A percentile compares a stretch with the other conserved stretches of the same genome.
phyloP scores from a whole-genome alignment of 1,140 invertebrate species.

The Aphelinus atriplicis region DNA sequence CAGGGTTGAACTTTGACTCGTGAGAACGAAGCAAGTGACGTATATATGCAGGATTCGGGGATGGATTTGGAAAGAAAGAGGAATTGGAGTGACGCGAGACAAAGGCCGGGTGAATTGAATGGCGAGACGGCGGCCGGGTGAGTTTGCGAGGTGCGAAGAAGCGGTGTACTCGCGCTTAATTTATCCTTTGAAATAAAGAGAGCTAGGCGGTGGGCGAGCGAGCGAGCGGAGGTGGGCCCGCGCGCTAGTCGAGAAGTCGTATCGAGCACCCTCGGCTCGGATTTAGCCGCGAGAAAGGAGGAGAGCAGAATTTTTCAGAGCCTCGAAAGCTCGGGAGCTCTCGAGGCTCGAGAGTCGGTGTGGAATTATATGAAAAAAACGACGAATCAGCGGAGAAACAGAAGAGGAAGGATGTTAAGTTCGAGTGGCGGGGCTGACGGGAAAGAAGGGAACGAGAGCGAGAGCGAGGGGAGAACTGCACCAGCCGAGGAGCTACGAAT shows the following conservation, averaged over 20 bases:
- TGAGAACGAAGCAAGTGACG: too few relatives aligned
- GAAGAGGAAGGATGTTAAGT: slow-evolving; percentile 11
- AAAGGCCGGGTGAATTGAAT: too few relatives aligned
- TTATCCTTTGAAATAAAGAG: slow-evolving; percentile 27
- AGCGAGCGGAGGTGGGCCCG: neutral
- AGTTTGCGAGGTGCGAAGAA: neutral
- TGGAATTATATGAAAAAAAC: slow-evolving; percentile 36
- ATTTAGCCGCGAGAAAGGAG: neutral
- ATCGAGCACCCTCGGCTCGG: slow-evolving; percentile 29
- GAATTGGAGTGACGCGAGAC: too few relatives aligned
- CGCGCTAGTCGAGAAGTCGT: slow-evolving; percentile 19
- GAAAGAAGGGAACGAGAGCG: neutral
- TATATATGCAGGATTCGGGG: too few relatives aligned
- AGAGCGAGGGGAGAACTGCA: neutral
- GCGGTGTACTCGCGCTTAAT: slow-evolving; percentile 19
- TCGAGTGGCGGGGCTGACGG: slow-evolving; percentile 13
- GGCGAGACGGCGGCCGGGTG: too few relatives aligned
- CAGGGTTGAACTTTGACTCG: too few relatives aligned
- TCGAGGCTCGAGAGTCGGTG: slow-evolving; percentile 6
- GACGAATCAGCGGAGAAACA: slow-evolving; percentile 12
- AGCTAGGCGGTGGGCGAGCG: neutral
- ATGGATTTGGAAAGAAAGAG: too few relatives aligned
- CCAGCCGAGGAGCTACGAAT: neutral
- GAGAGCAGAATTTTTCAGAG: slow-evolving; percentile 5
- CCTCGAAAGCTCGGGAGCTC: neutral